Percentiles rank a stretch among this genome's conserved stretches.
phyloP scores from a whole-genome alignment of 2,888 invertebrate genomes.

The Aphodius granarius region DNA sequence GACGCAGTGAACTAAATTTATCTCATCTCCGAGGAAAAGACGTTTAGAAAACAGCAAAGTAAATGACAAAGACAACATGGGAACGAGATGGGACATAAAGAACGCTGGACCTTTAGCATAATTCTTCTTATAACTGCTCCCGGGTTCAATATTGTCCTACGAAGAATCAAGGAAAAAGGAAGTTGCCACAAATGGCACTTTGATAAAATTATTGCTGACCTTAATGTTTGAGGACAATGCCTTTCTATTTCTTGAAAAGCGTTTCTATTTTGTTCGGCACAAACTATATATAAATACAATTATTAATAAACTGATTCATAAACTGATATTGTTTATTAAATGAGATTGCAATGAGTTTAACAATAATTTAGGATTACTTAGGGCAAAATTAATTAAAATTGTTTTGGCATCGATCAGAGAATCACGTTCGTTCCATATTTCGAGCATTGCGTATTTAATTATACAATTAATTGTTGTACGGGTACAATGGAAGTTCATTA shows the following conservation, averaged over 20 bases:
- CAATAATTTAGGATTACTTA: too few relatives aligned
- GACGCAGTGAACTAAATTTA: not conserved
- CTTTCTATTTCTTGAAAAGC: not conserved
- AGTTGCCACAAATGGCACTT: slow-evolving; percentile 10
- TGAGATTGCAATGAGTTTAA: too few relatives aligned
- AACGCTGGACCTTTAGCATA: slow-evolving; percentile 8
- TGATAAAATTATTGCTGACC: not conserved
- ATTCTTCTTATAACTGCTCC: slow-evolving; percentile 6
- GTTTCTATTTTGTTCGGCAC: too few relatives aligned
- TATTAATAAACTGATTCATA: too few relatives aligned
- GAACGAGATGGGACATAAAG: not conserved
- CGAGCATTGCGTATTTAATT: not conserved
- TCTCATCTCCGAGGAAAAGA: too few relatives aligned
- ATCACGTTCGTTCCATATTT: not conserved
- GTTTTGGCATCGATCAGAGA: not conserved
- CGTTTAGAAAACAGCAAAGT: not conserved
- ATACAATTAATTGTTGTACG: not conserved
- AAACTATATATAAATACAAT: too few relatives aligned
- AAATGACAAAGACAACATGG: not conserved
- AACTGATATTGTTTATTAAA: too few relatives aligned
- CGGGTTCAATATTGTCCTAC: slow-evolving; percentile 1
- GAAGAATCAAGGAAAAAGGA: not conserved
- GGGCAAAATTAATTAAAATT: not conserved
- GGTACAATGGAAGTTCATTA: not conserved
- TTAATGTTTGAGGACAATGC: not conserved